Percentiles rank a stretch among this genome's conserved stretches.
Conservation (phyloP, 2,113 vertebrate genomes). For the Plecotus auritus region DNA sequence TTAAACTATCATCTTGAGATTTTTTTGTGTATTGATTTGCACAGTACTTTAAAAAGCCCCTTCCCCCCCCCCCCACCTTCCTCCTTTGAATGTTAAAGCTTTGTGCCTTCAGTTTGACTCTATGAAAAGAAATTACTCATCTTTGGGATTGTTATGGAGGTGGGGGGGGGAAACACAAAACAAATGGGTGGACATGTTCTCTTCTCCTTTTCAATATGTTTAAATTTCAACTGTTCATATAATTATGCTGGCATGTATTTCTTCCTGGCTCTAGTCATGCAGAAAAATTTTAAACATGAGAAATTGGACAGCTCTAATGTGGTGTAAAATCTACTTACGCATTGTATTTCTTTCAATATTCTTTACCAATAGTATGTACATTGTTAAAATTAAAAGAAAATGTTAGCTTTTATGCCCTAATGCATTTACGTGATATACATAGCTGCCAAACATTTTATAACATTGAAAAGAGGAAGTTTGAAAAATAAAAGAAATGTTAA, state of each 20-base stretch:
- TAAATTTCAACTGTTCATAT: constrained; percentile 84
- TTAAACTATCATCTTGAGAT: constrained; percentile 84
- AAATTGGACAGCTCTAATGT: constrained; percentile 83
- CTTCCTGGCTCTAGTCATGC: constrained; percentile 82
- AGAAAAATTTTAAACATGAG: constrained; percentile 83
- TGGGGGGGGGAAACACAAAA: constrained; percentile 41
- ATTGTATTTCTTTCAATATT: constrained; percentile 80
- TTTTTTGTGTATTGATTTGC: constrained; percentile 82
- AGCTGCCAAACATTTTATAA: constrained; percentile 77
- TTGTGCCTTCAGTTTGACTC: constrained; percentile 78
- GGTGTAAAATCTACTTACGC: constrained; percentile 80
- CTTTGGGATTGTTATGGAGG: constrained; percentile 73
- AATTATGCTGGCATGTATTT: constrained; percentile 84
- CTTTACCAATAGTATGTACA: constrained; percentile 76
- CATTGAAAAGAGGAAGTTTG: constrained; percentile 64
- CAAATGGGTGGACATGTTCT: constrained; percentile 80
- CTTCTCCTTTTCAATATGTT: constrained; percentile 81
- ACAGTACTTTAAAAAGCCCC: constrained; percentile 77
- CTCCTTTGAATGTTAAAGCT: constrained; percentile 74
- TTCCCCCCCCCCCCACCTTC: constrained; percentile 43
- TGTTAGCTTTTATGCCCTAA: constrained; percentile 72
- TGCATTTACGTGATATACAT: constrained; percentile 67
- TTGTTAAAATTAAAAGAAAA: constrained; percentile 80
- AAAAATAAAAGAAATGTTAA: constrained; percentile 56
- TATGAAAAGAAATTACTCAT: constrained; percentile 81